Conservation (phyloP, 2,888 invertebrate genomes). For the Hyposoter didymator region DNA sequence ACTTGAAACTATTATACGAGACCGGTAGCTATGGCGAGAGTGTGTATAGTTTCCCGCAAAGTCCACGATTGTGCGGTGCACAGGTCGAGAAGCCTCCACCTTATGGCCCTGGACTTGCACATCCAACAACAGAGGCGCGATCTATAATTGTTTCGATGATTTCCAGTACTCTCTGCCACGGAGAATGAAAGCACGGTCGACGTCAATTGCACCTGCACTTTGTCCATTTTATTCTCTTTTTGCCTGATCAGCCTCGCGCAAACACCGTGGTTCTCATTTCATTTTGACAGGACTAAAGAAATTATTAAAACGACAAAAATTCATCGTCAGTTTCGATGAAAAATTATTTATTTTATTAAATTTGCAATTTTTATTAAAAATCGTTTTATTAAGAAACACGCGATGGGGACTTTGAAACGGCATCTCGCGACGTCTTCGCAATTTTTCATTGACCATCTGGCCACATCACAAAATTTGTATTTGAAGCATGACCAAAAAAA, state of each 20-base stretch:
- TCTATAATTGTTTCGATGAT: slow-evolving; percentile 81
- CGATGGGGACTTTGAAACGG: too few relatives aligned
- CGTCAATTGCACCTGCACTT: slow-evolving; percentile 80
- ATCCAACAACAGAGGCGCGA: slow-evolving; percentile 49
- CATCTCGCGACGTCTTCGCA: too few relatives aligned
- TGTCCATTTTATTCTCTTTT: slow-evolving; percentile 78
- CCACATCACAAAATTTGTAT: background rate
- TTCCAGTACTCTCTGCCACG: slow-evolving; percentile 67
- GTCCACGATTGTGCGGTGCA: slow-evolving; percentile 55
- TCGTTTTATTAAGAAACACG: background rate
- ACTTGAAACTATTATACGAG: slow-evolving; percentile 75
- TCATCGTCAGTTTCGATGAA: too few relatives aligned
- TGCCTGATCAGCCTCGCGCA: slow-evolving; percentile 70
- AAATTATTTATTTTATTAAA: background rate
- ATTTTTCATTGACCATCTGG: background rate
- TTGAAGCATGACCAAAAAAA: background rate
- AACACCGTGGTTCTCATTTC: slow-evolving; percentile 55
- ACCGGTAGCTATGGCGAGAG: slow-evolving; percentile 74
- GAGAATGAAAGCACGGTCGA: slow-evolving; percentile 58
- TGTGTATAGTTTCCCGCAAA: slow-evolving; percentile 44
- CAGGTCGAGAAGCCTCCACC: slow-evolving; percentile 45
- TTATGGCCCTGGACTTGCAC: slow-evolving; percentile 51
- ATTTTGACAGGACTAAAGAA: slow-evolving; percentile 19
- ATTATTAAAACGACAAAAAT: background rate
- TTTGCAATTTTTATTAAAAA: background rate